These are phyloP conservation scores for Tenthredo notha DNA, from an alignment of 2,888 invertebrate genomes.

Conservation along the genomic window DNA sequence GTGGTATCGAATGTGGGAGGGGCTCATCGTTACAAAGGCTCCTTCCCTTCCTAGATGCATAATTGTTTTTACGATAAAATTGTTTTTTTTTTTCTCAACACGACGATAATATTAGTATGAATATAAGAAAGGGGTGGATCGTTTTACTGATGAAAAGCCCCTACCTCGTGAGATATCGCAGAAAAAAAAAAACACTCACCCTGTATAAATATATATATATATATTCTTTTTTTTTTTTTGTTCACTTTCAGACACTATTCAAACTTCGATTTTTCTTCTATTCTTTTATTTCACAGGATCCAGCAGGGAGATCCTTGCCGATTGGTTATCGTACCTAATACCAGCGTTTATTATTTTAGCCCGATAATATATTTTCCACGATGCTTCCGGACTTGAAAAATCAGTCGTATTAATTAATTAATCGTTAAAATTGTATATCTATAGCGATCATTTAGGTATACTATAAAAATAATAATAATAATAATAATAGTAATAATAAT, in stretches of 20 bases:
- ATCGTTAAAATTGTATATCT: slow-evolving; percentile 22
- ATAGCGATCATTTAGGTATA: neutral
- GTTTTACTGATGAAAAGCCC: no score
- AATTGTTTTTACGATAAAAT: no score
- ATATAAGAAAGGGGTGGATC: no score
- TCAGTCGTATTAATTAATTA: neutral
- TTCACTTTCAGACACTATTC: neutral
- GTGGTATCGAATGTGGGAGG: no score
- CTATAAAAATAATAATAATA: neutral
- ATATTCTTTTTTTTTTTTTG: neutral
- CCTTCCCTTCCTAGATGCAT: no score
- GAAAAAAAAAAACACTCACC: neutral
- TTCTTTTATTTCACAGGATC: slow-evolving; percentile 10
- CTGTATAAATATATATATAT: no score
- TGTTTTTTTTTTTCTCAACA: no score
- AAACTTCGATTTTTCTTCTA: neutral
- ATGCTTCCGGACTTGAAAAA: slow-evolving; percentile 3
- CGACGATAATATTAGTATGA: no score
- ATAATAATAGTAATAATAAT: no score
- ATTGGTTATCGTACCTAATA: slow-evolving; percentile 23
- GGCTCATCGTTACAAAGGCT: no score
- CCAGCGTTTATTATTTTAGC: slow-evolving; percentile 7
- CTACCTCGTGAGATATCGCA: neutral
- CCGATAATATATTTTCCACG: slow-evolving; percentile 42
- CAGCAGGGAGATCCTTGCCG: slow-evolving; percentile 1